Base-by-base conservation (phyloP, 2,113 vertebrate genomes). In the Lycocorax pyrrhopterus region DNA sequence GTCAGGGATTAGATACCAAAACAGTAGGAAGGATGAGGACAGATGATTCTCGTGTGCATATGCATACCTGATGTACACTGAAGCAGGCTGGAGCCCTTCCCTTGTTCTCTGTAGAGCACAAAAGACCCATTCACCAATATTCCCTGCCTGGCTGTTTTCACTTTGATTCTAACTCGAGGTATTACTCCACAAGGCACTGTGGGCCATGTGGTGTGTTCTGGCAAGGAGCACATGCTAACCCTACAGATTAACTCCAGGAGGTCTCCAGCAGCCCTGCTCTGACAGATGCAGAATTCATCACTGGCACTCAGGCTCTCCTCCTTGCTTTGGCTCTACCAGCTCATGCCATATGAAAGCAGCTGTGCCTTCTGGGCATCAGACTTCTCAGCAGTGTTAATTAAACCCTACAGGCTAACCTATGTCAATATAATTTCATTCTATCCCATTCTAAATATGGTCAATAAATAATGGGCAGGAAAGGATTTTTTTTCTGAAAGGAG, bases 391-490 rank as follows among this genome's bases (percentile, higher is more conserved):
- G 35, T 60, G 79, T 75, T 95, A 94, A 88, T 93, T 95, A 90
- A 93, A 73, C 37, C 53, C 86, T 76, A 76, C 53, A 35, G 83
- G 76, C 75, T 52, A 85, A 92, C 33, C 47, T 43, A 44, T 75
- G 87, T 59, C 92, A 79, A 72, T 87, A 72, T 56, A 55, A 86
- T 87, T 91, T 89, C 30, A 79, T 91, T 75, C 77, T 67, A 62
- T 67, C 35, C 23, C 49, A 43, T 84, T 73, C 52, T 89, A 78
- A 78, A 84, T 44, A 75, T 0, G 4, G 47, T 81, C 64, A 81
- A 75, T 84, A 81, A 78, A 74, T 39, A 87, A 23, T 19, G 51
- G 33, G 20, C 39, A 80, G 35, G 47, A 89, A 85, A 85, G 59
- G 29, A 43, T 16, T 52, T 71, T 79, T 76, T 81, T 71, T 23